Conservation (phyloP, 1,140 invertebrate species). For the Teleogryllus occipitalis region DNA sequence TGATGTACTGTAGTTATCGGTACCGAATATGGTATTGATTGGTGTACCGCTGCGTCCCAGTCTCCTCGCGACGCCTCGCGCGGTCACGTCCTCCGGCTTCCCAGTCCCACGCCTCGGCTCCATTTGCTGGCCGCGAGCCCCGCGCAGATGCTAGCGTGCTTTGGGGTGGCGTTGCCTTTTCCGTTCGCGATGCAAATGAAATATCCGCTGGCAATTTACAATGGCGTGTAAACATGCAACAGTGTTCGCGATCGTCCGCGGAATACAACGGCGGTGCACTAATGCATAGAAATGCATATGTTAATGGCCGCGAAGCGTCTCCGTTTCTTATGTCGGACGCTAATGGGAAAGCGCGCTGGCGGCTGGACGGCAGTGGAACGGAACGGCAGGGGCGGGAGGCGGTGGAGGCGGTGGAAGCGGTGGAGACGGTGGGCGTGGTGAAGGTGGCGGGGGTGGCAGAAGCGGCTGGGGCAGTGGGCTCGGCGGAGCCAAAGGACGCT, state of each 20-base stretch:
- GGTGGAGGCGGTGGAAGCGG: too few relatives aligned
- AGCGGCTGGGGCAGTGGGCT: too few relatives aligned
- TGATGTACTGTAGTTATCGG: too few relatives aligned
- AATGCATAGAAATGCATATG: background rate
- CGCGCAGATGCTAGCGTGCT: background rate
- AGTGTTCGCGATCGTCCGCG: background rate
- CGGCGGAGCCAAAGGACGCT: too few relatives aligned
- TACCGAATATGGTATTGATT: too few relatives aligned
- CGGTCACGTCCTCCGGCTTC: too few relatives aligned
- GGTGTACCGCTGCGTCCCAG: too few relatives aligned
- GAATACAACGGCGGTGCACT: background rate
- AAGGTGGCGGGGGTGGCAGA: too few relatives aligned
- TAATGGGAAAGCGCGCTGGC: background rate
- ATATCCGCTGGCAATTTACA: constrained; percentile 1
- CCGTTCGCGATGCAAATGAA: background rate
- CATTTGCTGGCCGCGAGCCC: background rate
- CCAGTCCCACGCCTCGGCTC: background rate
- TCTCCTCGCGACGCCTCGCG: too few relatives aligned
- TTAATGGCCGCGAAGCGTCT: background rate
- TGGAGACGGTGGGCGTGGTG: too few relatives aligned
- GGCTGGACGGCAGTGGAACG: too few relatives aligned
- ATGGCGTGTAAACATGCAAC: background rate
- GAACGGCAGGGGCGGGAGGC: too few relatives aligned
- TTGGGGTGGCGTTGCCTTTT: background rate
- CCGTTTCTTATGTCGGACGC: background rate